phyloP scores from a whole-genome alignment of 2,888 invertebrate species.

The Papilio demoleus region DNA sequence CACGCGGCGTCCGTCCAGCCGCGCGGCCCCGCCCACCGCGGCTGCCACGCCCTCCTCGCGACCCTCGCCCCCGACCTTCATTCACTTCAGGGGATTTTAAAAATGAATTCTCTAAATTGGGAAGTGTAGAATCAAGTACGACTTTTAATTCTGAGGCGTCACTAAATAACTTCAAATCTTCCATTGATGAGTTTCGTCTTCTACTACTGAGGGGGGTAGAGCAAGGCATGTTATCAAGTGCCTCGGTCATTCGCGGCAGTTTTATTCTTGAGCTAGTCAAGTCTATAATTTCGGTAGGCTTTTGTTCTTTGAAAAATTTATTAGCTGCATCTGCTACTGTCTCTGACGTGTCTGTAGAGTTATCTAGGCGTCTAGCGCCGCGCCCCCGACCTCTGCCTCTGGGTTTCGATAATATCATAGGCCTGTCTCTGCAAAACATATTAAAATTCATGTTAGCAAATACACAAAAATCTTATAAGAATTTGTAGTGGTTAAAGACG shows the following conservation, averaged over 20 bases:
- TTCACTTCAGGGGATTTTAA: conserved; percentile 59
- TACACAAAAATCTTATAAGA: neutral
- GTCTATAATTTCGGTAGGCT: conserved; percentile 59
- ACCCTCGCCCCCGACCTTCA: conserved; percentile 46
- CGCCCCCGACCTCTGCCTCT: conserved; percentile 72
- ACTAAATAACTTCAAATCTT: conserved; percentile 55
- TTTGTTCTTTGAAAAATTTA: conserved; percentile 50
- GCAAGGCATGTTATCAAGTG: conserved; percentile 71
- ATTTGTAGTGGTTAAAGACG: neutral
- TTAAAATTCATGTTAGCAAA: conserved; percentile 17
- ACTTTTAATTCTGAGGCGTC: conserved; percentile 57
- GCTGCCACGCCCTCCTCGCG: conserved; percentile 48
- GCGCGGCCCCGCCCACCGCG: conserved; percentile 54
- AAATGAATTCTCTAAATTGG: conserved; percentile 58
- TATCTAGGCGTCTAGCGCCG: conserved; percentile 54
- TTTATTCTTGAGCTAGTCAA: conserved; percentile 77
- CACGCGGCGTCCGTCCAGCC: conserved; percentile 58
- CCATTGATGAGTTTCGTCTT: conserved; percentile 56
- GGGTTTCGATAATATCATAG: conserved; percentile 69
- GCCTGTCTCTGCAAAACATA: conserved; percentile 66
- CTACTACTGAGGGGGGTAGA: conserved; percentile 69
- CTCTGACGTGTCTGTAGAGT: conserved; percentile 49
- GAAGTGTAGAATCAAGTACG: conserved; percentile 50
- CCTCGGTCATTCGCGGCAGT: conserved; percentile 77
- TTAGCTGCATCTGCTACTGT: conserved; percentile 52